Percentiles rank a stretch among this genome's conserved stretches.
These are phyloP conservation scores for Pachycephus smyrnensis DNA, from an alignment of 2,888 invertebrate genomes.

Conservation along the genomic window DNA sequence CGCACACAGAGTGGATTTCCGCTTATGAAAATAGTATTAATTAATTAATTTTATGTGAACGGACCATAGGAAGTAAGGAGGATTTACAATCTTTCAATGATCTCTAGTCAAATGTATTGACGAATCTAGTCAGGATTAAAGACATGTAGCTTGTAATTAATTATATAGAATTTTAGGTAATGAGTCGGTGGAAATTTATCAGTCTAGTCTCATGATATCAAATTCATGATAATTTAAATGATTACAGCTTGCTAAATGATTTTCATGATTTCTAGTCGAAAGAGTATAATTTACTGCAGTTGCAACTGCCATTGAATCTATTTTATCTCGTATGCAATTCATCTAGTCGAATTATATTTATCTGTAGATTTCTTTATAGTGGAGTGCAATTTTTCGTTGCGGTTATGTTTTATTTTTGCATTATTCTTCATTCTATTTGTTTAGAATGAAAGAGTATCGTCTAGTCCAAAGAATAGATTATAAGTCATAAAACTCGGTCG, in stretches of 20 bases:
- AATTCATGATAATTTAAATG: not conserved
- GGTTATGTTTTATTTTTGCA: constrained; percentile 43
- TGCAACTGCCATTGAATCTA: not conserved
- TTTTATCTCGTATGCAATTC: not conserved
- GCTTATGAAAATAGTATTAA: not conserved
- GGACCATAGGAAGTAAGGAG: not conserved
- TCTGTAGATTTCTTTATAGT: not conserved
- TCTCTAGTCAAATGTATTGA: constrained; percentile 1
- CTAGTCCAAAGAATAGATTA: constrained; percentile 54
- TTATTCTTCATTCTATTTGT: constrained; percentile 51
- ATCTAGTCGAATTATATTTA: not conserved
- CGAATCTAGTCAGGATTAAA: not conserved
- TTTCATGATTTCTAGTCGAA: not conserved
- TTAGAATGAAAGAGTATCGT: constrained; percentile 56
- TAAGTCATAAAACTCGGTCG: not conserved
- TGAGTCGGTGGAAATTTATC: not conserved
- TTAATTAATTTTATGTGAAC: not conserved
- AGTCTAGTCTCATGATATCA: not conserved
- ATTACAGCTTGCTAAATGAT: not conserved
- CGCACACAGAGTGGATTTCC: not conserved
- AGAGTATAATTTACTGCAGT: not conserved
- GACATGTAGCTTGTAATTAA: not conserved
- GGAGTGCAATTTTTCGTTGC: constrained; percentile 28
- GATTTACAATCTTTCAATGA: not conserved
- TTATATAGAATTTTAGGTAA: not conserved